phyloP scores from a whole-genome alignment of 2,797 vertebrate genomes.

The Meriones psammophilus region DNA sequence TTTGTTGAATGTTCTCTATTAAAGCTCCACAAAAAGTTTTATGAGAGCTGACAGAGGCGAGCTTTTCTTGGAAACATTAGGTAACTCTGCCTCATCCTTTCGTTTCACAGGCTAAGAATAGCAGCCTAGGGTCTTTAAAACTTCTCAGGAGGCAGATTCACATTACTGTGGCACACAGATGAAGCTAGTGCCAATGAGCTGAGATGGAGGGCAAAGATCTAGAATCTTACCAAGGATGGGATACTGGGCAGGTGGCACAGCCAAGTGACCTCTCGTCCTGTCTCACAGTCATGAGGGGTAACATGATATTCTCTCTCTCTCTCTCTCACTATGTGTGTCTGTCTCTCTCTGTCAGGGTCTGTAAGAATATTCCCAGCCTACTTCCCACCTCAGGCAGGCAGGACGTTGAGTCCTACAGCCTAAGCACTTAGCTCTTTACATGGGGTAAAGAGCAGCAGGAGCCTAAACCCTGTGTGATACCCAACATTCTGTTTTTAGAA shows the following conservation, averaged over 20 bases:
- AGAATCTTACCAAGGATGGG: not conserved
- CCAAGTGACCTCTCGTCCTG: not conserved
- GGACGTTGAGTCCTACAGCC: not conserved
- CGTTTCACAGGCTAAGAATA: not conserved
- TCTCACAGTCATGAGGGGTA: not conserved
- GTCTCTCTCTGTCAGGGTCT: not conserved
- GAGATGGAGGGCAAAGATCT: not conserved
- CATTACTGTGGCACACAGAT: not conserved
- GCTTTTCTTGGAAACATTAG: not conserved
- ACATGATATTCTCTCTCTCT: not conserved
- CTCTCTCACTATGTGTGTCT: no score
- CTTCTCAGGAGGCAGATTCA: not conserved
- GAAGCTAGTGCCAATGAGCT: not conserved
- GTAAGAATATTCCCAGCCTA: not conserved
- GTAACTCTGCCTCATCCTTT: not conserved
- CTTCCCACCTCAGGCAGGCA: not conserved
- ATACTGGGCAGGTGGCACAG: not conserved
- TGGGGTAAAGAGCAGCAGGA: not conserved
- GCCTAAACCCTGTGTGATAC: not conserved
- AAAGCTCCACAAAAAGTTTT: slow-evolving; percentile 32
- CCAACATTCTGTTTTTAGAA: not conserved
- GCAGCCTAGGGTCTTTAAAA: not conserved
- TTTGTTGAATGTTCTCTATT: slow-evolving; percentile 57
- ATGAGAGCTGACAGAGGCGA: not conserved
- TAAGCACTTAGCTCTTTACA: not conserved